Percentiles rank a stretch among this genome's conserved stretches.
phyloP scores from a whole-genome alignment of 2,888 invertebrate species.

The Nycteola revayana region DNA sequence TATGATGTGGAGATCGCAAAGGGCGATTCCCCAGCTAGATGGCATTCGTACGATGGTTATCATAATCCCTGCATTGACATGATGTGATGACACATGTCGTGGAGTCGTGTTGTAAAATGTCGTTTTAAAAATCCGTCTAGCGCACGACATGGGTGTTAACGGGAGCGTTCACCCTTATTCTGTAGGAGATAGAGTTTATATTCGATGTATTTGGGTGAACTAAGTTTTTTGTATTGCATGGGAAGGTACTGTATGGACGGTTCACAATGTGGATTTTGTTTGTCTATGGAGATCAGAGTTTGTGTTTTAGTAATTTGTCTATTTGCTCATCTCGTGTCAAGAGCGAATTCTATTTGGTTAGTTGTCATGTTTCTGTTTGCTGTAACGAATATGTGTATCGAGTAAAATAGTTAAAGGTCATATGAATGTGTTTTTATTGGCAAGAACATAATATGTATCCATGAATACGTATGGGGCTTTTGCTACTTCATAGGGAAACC shows the following conservation, averaged over 20 bases:
- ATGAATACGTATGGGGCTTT: too few species aligned
- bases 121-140: constrained; percentile 58
- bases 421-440: too few species aligned
- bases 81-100: constrained; percentile 82
- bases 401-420: too few species aligned
- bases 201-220: constrained; percentile 16
- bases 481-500: too few species aligned
- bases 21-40: constrained; percentile 79
- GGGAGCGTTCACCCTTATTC: constrained; percentile 37
- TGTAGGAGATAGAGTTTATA: constrained; percentile 35
- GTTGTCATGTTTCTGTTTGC: constrained; percentile 34
- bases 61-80: constrained; percentile 81
- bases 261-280: constrained; percentile 71
- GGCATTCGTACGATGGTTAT: constrained; percentile 80
- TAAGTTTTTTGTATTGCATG: constrained; percentile 43
- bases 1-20: constrained; percentile 65
- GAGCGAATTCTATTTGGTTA: constrained; percentile 50
- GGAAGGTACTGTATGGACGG: constrained; percentile 61
- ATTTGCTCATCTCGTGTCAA: constrained; percentile 56
- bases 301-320: constrained; percentile 51
- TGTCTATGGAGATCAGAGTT: constrained; percentile 66
- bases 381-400: too few species aligned
- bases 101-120: constrained; percentile 73
- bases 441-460: too few species aligned
- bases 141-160: constrained; percentile 25